phyloP scores from a whole-genome alignment of 2,888 invertebrate species.

The Agrotis ipsilon region DNA sequence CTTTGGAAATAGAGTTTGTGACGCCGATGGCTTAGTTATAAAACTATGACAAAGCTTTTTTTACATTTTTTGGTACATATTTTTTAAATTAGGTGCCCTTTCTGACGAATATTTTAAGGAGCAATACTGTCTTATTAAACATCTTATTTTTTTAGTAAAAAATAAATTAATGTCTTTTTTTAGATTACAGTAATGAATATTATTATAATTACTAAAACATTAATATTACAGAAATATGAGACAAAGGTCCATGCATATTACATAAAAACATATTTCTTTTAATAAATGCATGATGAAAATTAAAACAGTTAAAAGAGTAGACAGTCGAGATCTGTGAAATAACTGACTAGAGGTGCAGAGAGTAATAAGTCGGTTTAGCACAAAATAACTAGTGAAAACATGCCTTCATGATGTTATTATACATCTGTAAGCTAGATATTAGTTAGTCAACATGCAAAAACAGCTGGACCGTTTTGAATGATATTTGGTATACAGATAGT shows the following conservation, averaged over 20 bases:
- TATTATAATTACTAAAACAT: too few relatives aligned
- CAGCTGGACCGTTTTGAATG: too few relatives aligned
- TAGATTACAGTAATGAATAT: too few relatives aligned
- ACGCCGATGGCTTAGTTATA: slow-evolving; percentile 12
- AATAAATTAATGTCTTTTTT: too few relatives aligned
- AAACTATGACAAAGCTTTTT: slow-evolving; percentile 19
- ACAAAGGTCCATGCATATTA: not conserved
- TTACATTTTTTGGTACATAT: slow-evolving; percentile 31
- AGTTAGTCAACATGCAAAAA: too few relatives aligned
- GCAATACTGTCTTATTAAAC: slow-evolving; percentile 1
- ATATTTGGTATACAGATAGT: too few relatives aligned
- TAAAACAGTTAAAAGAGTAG: slow-evolving; percentile 7
- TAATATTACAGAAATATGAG: not conserved
- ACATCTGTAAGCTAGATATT: too few relatives aligned
- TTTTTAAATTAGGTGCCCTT: slow-evolving; percentile 5
- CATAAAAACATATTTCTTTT: slow-evolving; percentile 1
- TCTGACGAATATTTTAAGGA: slow-evolving; percentile 7
- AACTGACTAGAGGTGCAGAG: slow-evolving; percentile 42
- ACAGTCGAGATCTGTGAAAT: slow-evolving; percentile 24
- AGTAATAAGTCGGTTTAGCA: slow-evolving; percentile 13
- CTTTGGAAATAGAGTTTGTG: slow-evolving; percentile 52
- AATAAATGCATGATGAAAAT: slow-evolving; percentile 4
- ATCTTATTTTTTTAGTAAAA: too few relatives aligned
- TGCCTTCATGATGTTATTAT: too few relatives aligned
- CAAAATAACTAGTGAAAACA: slow-evolving; percentile 8